phyloP scores from a whole-genome alignment of 2,113 vertebrate species.

The Diglossa brunneiventris region DNA sequence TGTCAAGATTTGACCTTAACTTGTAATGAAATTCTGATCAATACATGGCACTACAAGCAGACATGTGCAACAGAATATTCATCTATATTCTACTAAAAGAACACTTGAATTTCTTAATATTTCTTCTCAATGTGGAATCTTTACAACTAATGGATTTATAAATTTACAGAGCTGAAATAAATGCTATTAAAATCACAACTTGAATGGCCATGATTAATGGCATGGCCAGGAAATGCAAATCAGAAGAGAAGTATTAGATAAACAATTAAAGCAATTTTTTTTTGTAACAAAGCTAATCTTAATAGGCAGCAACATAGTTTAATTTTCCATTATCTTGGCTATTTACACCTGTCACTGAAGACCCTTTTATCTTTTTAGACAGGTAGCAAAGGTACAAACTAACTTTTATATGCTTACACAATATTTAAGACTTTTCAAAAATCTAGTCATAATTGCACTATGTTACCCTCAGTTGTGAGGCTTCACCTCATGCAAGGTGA shows the following conservation, averaged over 20 bases:
- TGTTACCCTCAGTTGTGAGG: not conserved
- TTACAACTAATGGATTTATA: not conserved
- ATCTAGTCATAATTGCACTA: not conserved
- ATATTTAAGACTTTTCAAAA: not conserved
- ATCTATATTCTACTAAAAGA: not conserved
- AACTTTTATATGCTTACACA: not conserved
- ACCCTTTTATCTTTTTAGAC: not conserved
- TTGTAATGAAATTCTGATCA: slow-evolving; percentile 10
- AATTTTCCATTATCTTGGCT: not conserved
- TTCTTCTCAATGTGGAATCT: not conserved
- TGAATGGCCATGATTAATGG: not conserved
- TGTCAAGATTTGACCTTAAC: not conserved
- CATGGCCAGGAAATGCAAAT: not conserved
- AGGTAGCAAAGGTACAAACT: not conserved
- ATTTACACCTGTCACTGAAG: not conserved
- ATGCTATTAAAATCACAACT: not conserved
- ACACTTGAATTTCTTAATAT: not conserved
- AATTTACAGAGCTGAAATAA: not conserved
- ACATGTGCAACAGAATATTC: not conserved
- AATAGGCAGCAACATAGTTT: not conserved
- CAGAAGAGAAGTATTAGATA: not conserved
- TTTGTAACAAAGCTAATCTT: not conserved
- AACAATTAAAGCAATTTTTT: not conserved
- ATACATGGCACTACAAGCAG: not conserved
- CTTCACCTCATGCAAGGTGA: not conserved